Percentiles rank a stretch among this genome's conserved stretches.
Conservation (phyloP, 2,113 vertebrate species). For the Aix galericulata region DNA sequence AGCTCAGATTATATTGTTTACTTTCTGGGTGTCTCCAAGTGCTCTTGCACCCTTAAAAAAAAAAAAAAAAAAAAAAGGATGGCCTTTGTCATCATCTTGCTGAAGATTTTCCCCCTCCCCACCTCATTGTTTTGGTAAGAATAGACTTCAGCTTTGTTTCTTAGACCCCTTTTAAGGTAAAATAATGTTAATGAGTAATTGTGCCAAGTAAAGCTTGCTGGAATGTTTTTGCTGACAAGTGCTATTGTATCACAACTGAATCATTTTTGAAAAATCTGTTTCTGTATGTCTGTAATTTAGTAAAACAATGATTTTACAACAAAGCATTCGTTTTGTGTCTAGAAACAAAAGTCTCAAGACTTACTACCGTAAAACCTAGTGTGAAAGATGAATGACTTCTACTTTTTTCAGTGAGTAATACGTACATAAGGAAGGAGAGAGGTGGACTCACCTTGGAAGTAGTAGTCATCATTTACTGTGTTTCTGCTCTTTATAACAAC, state of each 20-base stretch:
- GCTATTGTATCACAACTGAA: background rate
- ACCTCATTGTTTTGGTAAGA: background rate
- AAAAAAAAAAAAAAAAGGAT: background rate
- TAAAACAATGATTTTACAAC: background rate
- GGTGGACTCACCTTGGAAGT: background rate
- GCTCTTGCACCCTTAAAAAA: background rate
- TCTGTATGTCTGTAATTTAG: background rate
- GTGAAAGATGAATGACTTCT: background rate
- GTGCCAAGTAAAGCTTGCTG: background rate
- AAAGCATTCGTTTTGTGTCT: background rate
- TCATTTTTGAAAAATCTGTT: background rate
- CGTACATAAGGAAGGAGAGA: background rate
- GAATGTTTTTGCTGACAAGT: background rate
- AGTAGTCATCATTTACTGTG: background rate
- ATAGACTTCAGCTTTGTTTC: background rate
- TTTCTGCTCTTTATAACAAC: background rate
- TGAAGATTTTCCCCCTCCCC: background rate
- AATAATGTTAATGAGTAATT: background rate
- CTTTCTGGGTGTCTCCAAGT: background rate
- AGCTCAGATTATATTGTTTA: background rate
- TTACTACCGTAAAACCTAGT: background rate
- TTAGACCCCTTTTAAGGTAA: conserved; percentile 1
- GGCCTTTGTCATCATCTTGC: background rate
- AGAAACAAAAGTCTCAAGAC: background rate
- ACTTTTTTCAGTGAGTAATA: too few relatives aligned